Evolutionary conservation across 2,888 invertebrate genomes (phyloP).

Genomic region (Dione vanillae): DNA sequence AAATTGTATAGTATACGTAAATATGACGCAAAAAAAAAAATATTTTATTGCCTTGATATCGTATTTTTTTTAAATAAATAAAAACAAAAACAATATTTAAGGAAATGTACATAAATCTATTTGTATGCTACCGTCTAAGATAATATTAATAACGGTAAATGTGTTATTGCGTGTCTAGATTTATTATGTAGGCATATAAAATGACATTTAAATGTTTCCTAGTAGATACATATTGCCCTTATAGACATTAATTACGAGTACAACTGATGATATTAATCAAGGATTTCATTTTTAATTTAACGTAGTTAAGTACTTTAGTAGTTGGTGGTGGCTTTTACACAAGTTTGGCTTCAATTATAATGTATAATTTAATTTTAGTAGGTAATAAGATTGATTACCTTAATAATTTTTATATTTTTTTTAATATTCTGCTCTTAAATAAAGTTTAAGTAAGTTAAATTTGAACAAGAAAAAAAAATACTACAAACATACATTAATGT

Average conservation of each 20-base stretch:
- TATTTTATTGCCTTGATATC: no score
- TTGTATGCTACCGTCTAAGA: not conserved
- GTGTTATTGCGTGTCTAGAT: slow-evolving; percentile 35
- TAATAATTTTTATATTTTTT: no score
- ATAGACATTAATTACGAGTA: slow-evolving; percentile 29
- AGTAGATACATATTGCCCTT: slow-evolving; percentile 27
- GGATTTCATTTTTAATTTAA: not conserved
- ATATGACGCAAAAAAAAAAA: no score
- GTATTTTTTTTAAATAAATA: not conserved
- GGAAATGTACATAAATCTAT: not conserved
- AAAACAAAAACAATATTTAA: not conserved
- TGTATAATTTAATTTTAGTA: no score
- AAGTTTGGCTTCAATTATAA: no score
- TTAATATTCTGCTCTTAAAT: no score
- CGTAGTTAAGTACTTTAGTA: not conserved
- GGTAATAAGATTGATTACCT: no score
- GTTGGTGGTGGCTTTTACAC: no score
- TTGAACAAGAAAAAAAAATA: no score
- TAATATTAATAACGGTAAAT: slow-evolving; percentile 28
- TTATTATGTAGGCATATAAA: slow-evolving; percentile 37
- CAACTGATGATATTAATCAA: slow-evolving; percentile 15
- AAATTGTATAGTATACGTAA: no score
- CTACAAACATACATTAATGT: not conserved
- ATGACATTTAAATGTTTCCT: slow-evolving; percentile 39
- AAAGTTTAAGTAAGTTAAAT: no score